Conservation (phyloP, 2,113 vertebrate genomes). For the Blennius ocellaris region DNA sequence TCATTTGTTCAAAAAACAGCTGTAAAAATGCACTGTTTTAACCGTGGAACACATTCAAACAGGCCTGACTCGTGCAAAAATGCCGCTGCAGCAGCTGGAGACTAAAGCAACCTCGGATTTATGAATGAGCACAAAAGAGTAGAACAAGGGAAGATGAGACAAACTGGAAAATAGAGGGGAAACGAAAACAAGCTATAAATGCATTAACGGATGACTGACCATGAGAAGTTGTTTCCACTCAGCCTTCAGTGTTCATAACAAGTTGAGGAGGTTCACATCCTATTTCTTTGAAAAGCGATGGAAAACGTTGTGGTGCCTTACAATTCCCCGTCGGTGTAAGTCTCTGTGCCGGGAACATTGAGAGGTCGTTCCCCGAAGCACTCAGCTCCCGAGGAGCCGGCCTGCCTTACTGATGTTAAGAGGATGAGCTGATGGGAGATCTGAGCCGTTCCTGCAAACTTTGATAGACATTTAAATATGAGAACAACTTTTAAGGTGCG, state of each 20-base stretch:
- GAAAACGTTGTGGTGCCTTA: neutral
- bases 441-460: neutral
- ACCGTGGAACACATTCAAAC: neutral
- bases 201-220: neutral
- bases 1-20: constrained; percentile 21
- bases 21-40: no score
- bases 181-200: no score
- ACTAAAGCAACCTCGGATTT: neutral
- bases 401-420: constrained; percentile 4
- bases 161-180: no score
- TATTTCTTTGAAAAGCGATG: neutral
- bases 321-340: constrained; percentile 2
- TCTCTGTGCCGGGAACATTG: neutral
- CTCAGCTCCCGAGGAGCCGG: neutral
- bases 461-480: neutral
- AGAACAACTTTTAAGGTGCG: neutral
- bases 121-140: no score
- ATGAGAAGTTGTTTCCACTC: neutral
- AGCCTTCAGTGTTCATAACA: neutral
- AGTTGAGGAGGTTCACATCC: neutral
- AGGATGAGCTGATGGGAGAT: constrained; percentile 19
- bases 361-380: constrained; percentile 24
- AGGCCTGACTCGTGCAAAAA: neutral
- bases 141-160: no score
- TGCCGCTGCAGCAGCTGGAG: neutral